Percentiles rank a stretch among this genome's conserved stretches.
Conservation (phyloP, 2,113 vertebrate species). For the Serinus canaria region DNA sequence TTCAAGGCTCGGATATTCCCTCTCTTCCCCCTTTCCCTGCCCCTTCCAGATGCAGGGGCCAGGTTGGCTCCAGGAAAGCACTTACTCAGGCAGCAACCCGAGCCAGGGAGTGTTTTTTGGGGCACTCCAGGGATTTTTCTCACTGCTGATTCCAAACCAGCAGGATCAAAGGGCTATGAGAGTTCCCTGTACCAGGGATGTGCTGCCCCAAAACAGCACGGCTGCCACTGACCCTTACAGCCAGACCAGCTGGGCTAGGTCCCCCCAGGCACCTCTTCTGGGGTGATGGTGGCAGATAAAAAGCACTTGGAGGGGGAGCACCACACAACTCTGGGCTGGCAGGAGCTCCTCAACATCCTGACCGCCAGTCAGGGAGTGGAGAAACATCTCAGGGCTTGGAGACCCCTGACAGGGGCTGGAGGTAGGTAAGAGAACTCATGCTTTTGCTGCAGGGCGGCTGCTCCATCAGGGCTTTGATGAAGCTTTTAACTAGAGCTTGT, state of each 20-base stretch:
- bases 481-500: conserved; percentile 15
- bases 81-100: conserved; percentile 9
- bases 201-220: background rate
- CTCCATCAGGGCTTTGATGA: background rate
- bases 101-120: background rate
- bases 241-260: background rate
- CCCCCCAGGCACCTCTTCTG: background rate
- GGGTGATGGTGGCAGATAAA: background rate
- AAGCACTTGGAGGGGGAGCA: background rate
- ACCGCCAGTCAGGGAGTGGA: background rate
- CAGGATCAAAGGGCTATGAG: conserved; percentile 24
- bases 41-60: conserved; percentile 10
- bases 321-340: background rate
- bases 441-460: background rate
- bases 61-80: background rate
- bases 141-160: background rate
- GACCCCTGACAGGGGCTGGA: background rate
- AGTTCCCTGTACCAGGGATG: background rate
- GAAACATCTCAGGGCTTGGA: background rate
- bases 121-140: background rate
- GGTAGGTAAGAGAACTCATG: background rate
- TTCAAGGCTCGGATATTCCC: conserved; percentile 32
- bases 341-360: background rate
- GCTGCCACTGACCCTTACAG: background rate
- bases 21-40: background rate